A percentile compares a stretch with the other conserved stretches of the same genome.
Conservation (phyloP, 2,113 vertebrate species). For the Brachypodius melanocephalos region DNA sequence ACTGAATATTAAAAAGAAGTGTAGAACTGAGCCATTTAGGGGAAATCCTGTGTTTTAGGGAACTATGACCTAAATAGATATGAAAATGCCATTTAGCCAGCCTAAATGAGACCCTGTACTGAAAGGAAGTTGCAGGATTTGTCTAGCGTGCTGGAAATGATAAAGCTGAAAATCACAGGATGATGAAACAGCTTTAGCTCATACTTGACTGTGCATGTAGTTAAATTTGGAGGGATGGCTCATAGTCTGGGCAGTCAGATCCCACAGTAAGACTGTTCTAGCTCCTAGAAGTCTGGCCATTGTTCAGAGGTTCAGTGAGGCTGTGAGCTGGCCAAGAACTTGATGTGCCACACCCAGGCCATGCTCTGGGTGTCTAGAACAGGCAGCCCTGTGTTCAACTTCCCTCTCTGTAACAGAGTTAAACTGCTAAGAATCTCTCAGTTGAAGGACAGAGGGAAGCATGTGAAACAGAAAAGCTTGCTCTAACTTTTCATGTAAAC, state of each 20-base stretch:
- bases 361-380: neutral
- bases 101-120: neutral
- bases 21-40: neutral
- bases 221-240: conserved; percentile 61
- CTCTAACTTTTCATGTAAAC: neutral
- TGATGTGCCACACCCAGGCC: conserved; percentile 12
- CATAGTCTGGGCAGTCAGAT: conserved; percentile 60
- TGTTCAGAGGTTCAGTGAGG: conserved; percentile 38
- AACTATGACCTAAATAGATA: neutral
- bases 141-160: neutral
- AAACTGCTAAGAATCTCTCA: neutral
- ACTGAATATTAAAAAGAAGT: neutral
- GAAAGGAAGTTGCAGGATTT: conserved; percentile 38
- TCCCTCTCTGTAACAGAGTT: neutral
- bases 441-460: neutral
- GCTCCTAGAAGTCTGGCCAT: conserved; percentile 54
- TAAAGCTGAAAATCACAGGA: conserved; percentile 10
- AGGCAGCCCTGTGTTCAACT: neutral
- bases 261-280: conserved; percentile 40
- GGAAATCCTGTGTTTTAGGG: conserved; percentile 13
- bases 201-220: conserved; percentile 19
- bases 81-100: neutral
- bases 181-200: conserved; percentile 42
- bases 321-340: conserved; percentile 28
- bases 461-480: neutral